Conservation (phyloP, 2,113 vertebrate genomes). For the Cheilinus undulatus region DNA sequence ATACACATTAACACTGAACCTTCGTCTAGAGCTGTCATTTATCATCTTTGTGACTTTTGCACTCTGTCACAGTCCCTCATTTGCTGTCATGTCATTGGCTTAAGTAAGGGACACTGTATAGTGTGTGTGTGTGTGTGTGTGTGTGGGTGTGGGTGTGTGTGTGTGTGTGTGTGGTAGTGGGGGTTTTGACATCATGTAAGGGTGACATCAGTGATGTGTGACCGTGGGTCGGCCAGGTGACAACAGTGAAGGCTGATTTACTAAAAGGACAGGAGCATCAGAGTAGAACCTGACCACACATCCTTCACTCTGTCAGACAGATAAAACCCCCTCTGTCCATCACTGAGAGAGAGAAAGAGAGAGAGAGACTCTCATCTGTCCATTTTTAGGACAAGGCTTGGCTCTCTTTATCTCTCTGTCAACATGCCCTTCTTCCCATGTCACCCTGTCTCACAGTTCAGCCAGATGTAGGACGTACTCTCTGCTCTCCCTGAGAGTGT, state of each 20-base stretch:
- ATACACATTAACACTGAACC: background rate
- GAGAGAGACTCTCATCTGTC: constrained; percentile 40
- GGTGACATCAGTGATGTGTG: constrained; percentile 87
- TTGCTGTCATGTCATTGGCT: constrained; percentile 35
- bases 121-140: constrained; percentile 20
- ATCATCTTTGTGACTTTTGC: background rate
- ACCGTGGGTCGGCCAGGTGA: constrained; percentile 93
- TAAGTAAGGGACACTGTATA: constrained; percentile 45
- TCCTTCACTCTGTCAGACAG: constrained; percentile 98
- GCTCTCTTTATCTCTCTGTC: constrained; percentile 61
- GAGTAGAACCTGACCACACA: constrained; percentile 97
- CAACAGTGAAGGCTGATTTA: constrained; percentile 96
- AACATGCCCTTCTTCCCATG: constrained; percentile 30
- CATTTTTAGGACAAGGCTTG: constrained; percentile 51
- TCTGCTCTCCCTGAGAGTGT: constrained; percentile 8
- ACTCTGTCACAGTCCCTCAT: constrained; percentile 9
- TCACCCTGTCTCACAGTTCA: constrained; percentile 2
- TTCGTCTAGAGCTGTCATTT: background rate
- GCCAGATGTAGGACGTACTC: background rate
- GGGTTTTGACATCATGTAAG: constrained; percentile 62
- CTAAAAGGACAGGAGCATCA: constrained; percentile 99
- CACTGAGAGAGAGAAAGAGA: constrained; percentile 86
- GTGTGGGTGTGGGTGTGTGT: constrained; percentile 21
- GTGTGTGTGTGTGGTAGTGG: constrained; percentile 4
- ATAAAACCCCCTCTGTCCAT: constrained; percentile 94